A percentile compares a stretch with the other conserved stretches of the same genome.
phyloP scores from a whole-genome alignment of 1,140 invertebrate species.

The Drosophila prosaltans region DNA sequence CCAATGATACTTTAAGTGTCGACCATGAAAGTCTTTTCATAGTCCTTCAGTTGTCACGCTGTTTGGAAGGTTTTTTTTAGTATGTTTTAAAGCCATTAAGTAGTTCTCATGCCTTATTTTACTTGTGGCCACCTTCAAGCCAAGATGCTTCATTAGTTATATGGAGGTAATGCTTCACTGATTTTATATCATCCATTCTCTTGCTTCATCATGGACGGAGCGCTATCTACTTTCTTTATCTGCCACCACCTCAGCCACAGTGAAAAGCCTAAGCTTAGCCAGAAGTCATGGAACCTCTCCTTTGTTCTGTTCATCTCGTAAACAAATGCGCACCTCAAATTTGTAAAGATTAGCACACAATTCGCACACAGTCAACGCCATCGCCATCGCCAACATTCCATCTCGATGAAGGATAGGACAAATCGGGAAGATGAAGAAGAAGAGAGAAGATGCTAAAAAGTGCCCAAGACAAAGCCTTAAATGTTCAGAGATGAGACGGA shows the following conservation, averaged over 20 bases:
- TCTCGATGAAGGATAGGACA: conserved; percentile 17
- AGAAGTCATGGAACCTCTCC: conserved; percentile 33
- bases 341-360: conserved; percentile 80
- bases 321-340: conserved; percentile 75
- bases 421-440: background rate
- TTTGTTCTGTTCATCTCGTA: conserved; percentile 41
- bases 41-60: background rate
- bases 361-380: conserved; percentile 71
- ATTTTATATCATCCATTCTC: background rate
- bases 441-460: background rate
- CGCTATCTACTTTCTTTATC: background rate
- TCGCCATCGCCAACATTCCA: conserved; percentile 28
- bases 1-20: too few species aligned
- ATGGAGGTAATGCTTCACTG: background rate
- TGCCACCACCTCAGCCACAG: background rate
- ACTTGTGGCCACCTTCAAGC: background rate
- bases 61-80: background rate
- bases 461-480: conserved; percentile 24
- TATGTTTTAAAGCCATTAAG: conserved; percentile 9
- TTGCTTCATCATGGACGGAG: background rate
- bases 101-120: background rate
- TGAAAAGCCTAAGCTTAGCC: conserved; percentile 36
- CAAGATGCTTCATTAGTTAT: conserved; percentile 6
- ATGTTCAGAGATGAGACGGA: background rate
- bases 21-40: too few species aligned